phyloP scores from a whole-genome alignment of 2,797 vertebrate genomes.

The Nyctalus aviator region DNA sequence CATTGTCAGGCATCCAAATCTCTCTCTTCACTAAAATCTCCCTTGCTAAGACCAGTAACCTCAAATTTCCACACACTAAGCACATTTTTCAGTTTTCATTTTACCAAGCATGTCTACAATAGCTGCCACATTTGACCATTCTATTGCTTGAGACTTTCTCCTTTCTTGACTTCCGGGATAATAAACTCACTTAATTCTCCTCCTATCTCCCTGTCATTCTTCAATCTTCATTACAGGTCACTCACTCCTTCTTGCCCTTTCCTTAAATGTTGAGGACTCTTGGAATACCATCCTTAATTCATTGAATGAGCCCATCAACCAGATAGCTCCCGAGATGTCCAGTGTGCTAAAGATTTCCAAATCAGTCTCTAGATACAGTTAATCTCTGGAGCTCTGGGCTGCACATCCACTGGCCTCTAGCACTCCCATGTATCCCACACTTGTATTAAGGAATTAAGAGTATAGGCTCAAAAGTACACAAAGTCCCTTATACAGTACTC shows the following conservation, averaged over 20 bases:
- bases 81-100: neutral
- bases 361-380: neutral
- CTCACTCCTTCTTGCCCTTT: neutral
- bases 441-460: neutral
- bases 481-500: neutral
- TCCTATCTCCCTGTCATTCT: neutral
- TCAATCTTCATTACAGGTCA: neutral
- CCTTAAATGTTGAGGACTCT: neutral
- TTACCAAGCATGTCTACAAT: neutral
- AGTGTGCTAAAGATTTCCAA: neutral
- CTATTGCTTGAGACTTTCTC: neutral
- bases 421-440: neutral
- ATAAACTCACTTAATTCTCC: neutral
- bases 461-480: neutral
- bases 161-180: neutral
- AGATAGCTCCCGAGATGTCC: neutral
- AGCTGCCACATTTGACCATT: neutral
- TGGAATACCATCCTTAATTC: neutral
- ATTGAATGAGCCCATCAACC: neutral
- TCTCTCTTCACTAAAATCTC: neutral
- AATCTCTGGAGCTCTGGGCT: neutral
- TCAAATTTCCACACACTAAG: neutral
- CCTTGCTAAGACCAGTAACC: neutral
- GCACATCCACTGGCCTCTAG: neutral
- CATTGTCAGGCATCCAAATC: neutral